Evolutionary conservation across 2,888 invertebrate genomes (phyloP).

Genomic region (Timema cristinae): DNA sequence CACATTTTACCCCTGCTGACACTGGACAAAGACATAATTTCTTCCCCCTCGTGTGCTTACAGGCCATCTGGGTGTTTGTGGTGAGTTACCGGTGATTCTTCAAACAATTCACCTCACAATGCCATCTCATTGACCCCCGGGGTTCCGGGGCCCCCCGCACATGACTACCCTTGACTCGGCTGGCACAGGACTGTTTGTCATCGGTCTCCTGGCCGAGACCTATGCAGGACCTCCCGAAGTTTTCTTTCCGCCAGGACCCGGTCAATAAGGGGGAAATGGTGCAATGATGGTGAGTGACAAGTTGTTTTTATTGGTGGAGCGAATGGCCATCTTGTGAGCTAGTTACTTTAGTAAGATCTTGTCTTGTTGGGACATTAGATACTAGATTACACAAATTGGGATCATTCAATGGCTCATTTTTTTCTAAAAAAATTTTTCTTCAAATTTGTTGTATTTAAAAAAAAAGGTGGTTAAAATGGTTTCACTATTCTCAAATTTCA

Average conservation of each 20-base stretch:
- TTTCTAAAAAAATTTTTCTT: too few relatives aligned
- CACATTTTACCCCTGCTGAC: not conserved
- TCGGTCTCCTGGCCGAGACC: conserved; percentile 81
- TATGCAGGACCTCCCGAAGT: conserved; percentile 91
- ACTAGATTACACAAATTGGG: too few relatives aligned
- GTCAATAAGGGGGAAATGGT: conserved; percentile 88
- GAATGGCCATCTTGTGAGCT: not conserved
- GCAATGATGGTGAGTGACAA: conserved; percentile 68
- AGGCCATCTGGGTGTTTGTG: conserved; percentile 88
- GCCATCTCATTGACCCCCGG: conserved; percentile 55
- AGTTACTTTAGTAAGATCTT: not conserved
- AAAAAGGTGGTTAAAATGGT: too few relatives aligned
- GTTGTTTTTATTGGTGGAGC: not conserved
- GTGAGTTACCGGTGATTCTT: conserved; percentile 92
- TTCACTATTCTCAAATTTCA: too few relatives aligned
- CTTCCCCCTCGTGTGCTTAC: conserved; percentile 36
- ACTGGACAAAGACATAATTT: not conserved
- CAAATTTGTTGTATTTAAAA: too few relatives aligned
- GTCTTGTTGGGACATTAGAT: too few relatives aligned
- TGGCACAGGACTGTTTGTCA: conserved; percentile 78
- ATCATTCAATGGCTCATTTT: too few relatives aligned
- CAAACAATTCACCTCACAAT: conserved; percentile 79
- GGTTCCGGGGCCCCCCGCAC: conserved; percentile 53
- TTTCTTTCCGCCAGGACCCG: conserved; percentile 83
- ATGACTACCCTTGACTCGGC: conserved; percentile 85